phyloP scores from a whole-genome alignment of 2,888 invertebrate species.

The Polydrusus pterygomalis region DNA sequence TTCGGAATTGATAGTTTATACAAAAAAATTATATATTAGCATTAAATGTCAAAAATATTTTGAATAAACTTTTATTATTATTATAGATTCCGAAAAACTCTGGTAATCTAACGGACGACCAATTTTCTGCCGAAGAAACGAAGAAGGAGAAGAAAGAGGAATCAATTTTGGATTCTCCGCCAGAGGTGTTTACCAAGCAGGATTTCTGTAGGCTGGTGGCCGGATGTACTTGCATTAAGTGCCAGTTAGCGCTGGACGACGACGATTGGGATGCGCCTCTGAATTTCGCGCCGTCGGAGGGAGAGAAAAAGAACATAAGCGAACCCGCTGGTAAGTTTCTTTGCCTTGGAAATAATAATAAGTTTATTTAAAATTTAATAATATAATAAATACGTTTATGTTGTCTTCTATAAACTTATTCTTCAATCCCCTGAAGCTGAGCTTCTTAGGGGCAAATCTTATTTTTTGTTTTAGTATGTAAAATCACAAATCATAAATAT shows the following conservation, averaged over 20 bases:
- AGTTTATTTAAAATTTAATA: too few relatives aligned
- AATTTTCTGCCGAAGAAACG: slow-evolving; percentile 8
- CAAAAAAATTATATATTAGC: too few relatives aligned
- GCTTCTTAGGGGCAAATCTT: too few relatives aligned
- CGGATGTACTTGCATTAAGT: slow-evolving; percentile 44
- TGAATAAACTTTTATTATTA: neutral
- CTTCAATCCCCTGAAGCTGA: too few relatives aligned
- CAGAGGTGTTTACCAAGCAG: slow-evolving; percentile 39
- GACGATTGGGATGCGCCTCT: slow-evolving; percentile 52
- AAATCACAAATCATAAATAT: too few relatives aligned
- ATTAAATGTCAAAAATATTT: too few relatives aligned
- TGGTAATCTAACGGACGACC: slow-evolving; percentile 19
- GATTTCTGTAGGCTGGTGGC: slow-evolving; percentile 42
- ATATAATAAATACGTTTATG: too few relatives aligned
- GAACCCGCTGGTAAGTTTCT: slow-evolving; percentile 27
- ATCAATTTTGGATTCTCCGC: neutral
- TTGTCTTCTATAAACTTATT: too few relatives aligned
- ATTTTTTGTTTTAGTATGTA: too few relatives aligned
- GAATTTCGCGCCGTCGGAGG: slow-evolving; percentile 18
- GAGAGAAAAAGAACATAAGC: slow-evolving; percentile 2
- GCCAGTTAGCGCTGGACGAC: slow-evolving; percentile 41
- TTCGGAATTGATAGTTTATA: too few relatives aligned
- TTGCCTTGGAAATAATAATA: too few relatives aligned
- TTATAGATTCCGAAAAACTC: slow-evolving; percentile 18
- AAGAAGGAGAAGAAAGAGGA: slow-evolving; percentile 1